phyloP scores from a whole-genome alignment of 2,888 invertebrate genomes.

The Mesorhabditis spiculigera region DNA sequence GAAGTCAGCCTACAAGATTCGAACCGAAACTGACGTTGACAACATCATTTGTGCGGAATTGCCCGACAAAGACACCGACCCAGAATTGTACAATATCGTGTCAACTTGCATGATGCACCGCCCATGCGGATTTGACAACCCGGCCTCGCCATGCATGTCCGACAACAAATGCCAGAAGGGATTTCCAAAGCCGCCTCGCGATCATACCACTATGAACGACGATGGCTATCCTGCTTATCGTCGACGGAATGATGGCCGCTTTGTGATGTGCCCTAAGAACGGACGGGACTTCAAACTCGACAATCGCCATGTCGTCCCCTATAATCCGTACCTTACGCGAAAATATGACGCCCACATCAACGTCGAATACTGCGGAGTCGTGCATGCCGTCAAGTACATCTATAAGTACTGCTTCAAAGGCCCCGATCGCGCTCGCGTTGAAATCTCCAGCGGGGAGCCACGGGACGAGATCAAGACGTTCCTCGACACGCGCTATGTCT shows the following conservation, averaged over 20 bases:
- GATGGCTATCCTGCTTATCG: conserved; percentile 58
- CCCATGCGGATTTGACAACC: conserved; percentile 42
- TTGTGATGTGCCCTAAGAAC: neutral
- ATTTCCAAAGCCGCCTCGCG: conserved; percentile 54
- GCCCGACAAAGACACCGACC: conserved; percentile 28
- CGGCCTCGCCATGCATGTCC: conserved; percentile 58
- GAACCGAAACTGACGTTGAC: conserved; percentile 19
- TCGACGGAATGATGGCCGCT: conserved; percentile 40
- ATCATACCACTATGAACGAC: too few species aligned
- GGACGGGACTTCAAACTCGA: conserved; percentile 19
- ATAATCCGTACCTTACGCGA: too few species aligned
- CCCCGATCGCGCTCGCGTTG: conserved; percentile 21
- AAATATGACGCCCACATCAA: conserved; percentile 43
- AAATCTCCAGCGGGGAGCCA: neutral
- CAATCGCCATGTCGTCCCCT: conserved; percentile 58
- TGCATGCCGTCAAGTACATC: conserved; percentile 31
- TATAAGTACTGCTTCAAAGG: conserved; percentile 47
- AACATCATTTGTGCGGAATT: conserved; percentile 29
- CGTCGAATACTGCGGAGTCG: conserved; percentile 49
- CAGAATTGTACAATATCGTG: conserved; percentile 27
- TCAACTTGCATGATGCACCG: conserved; percentile 41
- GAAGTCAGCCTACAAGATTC: too few species aligned
- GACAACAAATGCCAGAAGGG: conserved; percentile 58
- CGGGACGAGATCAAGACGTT: conserved; percentile 19
- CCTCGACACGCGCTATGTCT: conserved; percentile 24